Evolutionary conservation across 2,888 invertebrate species (phyloP).

Genomic region (Neoitamus cyanurus): DNA sequence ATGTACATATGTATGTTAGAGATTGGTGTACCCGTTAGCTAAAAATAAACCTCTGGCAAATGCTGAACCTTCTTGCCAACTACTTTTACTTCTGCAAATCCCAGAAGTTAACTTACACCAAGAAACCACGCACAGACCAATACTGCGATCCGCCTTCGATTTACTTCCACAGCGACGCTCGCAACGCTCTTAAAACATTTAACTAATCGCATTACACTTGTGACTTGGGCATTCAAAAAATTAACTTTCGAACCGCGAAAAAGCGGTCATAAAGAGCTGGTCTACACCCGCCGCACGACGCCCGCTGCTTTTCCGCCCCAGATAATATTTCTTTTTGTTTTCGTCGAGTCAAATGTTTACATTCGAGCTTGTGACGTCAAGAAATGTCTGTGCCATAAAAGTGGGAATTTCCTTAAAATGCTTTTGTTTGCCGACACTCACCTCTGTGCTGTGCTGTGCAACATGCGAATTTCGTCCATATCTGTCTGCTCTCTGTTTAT

Average conservation of each 20-base stretch:
- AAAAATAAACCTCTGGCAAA: no score
- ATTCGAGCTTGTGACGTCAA: background rate
- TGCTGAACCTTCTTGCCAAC: no score
- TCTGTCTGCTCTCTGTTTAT: background rate
- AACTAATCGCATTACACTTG: background rate
- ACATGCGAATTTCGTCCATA: background rate
- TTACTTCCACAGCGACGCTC: background rate
- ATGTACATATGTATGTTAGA: no score
- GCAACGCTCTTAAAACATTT: background rate
- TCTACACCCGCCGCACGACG: background rate
- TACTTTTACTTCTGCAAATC: background rate
- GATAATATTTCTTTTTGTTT: background rate
- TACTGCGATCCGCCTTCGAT: background rate
- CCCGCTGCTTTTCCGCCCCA: background rate
- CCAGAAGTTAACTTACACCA: background rate
- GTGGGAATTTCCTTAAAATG: slow-evolving; percentile 14
- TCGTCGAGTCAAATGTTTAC: background rate
- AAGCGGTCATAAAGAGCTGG: background rate
- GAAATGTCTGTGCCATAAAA: slow-evolving; percentile 3
- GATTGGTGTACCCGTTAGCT: no score
- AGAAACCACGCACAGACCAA: background rate
- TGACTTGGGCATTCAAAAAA: background rate
- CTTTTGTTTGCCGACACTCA: background rate
- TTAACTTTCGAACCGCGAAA: background rate
- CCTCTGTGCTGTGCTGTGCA: background rate